Evolutionary conservation across 2,797 vertebrate species (phyloP).

Genomic region (Propithecus perrieri): DNA sequence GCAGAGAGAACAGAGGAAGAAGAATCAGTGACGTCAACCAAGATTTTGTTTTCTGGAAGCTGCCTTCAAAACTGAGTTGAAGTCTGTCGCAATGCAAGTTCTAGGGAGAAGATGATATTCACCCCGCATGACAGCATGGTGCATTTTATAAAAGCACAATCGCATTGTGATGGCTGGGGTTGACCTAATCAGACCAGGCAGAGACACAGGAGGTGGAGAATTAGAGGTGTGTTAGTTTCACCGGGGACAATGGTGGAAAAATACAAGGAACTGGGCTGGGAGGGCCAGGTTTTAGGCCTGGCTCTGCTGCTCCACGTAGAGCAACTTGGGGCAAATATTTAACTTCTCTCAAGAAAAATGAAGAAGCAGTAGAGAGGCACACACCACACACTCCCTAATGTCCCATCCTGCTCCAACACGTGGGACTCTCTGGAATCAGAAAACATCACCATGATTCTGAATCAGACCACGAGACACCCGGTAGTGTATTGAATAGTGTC

Average conservation of each 20-base stretch:
- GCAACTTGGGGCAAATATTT: background rate
- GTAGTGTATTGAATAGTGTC: background rate
- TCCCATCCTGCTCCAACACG: background rate
- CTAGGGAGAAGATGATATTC: background rate
- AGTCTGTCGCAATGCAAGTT: background rate
- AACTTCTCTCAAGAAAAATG: background rate
- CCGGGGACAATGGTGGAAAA: background rate
- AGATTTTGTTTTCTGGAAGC: background rate
- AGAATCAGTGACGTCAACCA: background rate
- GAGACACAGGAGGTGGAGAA: background rate
- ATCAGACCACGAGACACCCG: background rate
- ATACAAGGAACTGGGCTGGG: background rate
- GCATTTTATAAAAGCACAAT: background rate
- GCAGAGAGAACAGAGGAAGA: background rate
- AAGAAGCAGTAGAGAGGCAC: background rate
- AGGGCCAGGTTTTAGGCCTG: background rate
- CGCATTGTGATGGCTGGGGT: background rate
- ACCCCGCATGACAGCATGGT: background rate
- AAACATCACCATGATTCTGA: background rate
- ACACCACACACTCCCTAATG: rapidly evolving
- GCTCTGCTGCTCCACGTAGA: background rate
- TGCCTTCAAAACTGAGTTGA: background rate
- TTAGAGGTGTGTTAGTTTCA: background rate
- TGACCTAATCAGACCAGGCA: background rate
- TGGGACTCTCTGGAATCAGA: background rate